Evolutionary conservation across 1,140 invertebrate genomes (phyloP).

Genomic region (Monochamus saltuarius): DNA sequence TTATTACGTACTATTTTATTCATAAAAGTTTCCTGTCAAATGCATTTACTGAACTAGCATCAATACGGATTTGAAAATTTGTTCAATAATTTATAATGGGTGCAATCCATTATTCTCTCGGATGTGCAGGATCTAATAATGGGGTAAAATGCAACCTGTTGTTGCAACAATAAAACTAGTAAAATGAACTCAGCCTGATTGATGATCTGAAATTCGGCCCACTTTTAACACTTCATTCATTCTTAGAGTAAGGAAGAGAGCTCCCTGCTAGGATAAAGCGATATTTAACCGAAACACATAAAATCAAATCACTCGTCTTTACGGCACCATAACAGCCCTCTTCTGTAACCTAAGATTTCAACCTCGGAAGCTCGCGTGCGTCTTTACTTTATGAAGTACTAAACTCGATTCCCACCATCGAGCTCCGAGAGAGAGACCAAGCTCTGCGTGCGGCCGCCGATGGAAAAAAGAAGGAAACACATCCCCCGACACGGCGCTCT

Average conservation of each 20-base stretch:
- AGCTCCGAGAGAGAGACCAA: conserved; percentile 12
- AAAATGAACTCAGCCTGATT: too few species aligned
- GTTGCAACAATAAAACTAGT: too few species aligned
- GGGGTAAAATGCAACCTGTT: too few species aligned
- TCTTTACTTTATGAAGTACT: conserved; percentile 52
- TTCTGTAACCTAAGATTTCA: conserved; percentile 50
- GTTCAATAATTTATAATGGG: too few species aligned
- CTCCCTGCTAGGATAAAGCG: conserved; percentile 40
- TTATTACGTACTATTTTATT: too few species aligned
- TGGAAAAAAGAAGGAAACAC: conserved; percentile 9
- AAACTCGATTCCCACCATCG: conserved; percentile 32
- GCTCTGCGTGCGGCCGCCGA: not conserved
- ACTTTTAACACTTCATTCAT: too few species aligned
- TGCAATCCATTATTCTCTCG: too few species aligned
- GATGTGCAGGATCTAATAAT: too few species aligned
- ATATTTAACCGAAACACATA: conserved; percentile 52
- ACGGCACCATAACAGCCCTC: conserved; percentile 50
- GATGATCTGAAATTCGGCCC: too few species aligned
- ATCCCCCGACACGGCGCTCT: conserved; percentile 9
- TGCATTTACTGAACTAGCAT: too few species aligned
- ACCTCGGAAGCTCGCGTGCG: conserved; percentile 50
- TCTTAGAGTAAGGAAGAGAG: not conserved
- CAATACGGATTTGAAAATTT: too few species aligned
- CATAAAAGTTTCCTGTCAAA: too few species aligned
- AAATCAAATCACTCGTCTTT: conserved; percentile 52